Conservation (phyloP, 1,140 invertebrate species). For the Hylyphantes graminicola region DNA sequence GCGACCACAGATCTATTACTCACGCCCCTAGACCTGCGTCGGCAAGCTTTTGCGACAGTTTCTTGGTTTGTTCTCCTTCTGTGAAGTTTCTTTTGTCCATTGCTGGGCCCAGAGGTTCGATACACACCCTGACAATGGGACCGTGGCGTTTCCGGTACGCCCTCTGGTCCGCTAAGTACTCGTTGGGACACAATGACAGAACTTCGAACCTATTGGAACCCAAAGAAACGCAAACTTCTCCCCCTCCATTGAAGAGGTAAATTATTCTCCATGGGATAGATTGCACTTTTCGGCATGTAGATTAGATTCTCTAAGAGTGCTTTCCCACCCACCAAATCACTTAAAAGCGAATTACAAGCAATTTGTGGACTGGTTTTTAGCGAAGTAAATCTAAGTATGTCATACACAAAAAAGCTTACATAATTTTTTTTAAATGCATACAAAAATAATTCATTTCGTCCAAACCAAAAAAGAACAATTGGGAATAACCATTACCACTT, state of each 20-base stretch:
- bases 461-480: no score
- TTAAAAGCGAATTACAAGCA: no score
- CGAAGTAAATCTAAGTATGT: no score
- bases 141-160: constrained; percentile 47
- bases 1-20: constrained; percentile 12
- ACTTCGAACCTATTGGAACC: not conserved
- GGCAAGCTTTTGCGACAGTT: constrained; percentile 38
- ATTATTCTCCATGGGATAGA: not conserved
- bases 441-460: no score
- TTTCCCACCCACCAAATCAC: no score
- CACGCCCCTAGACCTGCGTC: constrained; percentile 21
- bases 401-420: no score
- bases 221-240: constrained; percentile 10
- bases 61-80: constrained; percentile 41
- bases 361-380: no score
- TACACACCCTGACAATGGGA: constrained; percentile 51
- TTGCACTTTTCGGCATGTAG: constrained; percentile 10
- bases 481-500: no score
- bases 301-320: not conserved
- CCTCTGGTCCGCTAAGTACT: constrained; percentile 38
- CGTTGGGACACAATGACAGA: constrained; percentile 1
- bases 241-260: not conserved
- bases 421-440: no score
- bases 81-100: constrained; percentile 34
- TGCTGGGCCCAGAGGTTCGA: constrained; percentile 17